Conservation (phyloP, 1,140 invertebrate genomes). For the Brachionus manjavacas region DNA sequence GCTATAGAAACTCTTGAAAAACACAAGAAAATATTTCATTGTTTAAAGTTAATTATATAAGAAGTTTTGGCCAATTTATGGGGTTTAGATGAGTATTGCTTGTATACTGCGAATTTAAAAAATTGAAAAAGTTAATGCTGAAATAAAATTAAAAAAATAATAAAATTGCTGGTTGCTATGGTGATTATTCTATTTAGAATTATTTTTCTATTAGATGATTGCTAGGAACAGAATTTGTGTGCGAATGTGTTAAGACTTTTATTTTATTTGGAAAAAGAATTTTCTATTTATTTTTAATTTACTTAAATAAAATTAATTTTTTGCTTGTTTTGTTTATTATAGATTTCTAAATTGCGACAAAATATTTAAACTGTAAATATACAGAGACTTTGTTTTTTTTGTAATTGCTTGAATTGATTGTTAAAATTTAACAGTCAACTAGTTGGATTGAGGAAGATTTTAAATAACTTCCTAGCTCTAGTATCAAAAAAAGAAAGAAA, state of each 20-base stretch:
- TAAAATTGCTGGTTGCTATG: neutral
- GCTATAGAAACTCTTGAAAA: slow-evolving; percentile 28
- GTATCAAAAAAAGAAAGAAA: too few species aligned
- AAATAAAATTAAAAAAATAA: neutral
- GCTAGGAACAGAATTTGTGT: neutral
- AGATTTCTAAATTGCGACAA: neutral
- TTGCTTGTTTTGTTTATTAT: neutral
- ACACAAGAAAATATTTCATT: neutral
- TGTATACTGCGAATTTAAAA: neutral
- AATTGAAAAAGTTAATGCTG: neutral
- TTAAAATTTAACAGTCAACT: too few species aligned
- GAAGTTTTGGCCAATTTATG: neutral
- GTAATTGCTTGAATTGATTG: neutral
- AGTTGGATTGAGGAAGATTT: too few species aligned
- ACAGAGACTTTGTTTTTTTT: neutral
- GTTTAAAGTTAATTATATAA: slow-evolving; percentile 29
- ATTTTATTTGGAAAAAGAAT: neutral
- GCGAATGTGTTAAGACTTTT: neutral
- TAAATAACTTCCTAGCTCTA: too few species aligned
- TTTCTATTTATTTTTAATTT: neutral
- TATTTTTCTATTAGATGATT: neutral
- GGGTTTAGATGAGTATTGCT: neutral
- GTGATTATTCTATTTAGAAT: slow-evolving; percentile 20
- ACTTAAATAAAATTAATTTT: neutral
- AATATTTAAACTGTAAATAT: neutral